These are phyloP conservation scores for Pachyrhynchus sulphureomaculatus DNA, from an alignment of 1,140 invertebrate species.

Conservation along the genomic window DNA sequence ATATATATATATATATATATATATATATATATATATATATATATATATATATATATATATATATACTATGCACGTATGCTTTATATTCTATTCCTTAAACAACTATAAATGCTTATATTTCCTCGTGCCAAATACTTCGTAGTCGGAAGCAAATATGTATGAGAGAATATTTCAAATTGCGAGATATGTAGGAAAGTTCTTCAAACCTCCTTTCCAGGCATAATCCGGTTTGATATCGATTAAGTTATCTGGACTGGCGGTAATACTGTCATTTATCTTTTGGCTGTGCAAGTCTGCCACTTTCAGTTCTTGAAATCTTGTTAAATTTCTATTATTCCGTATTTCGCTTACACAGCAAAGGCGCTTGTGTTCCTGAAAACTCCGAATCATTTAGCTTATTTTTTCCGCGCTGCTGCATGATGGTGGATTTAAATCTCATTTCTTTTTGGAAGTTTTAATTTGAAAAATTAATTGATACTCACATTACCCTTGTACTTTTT, in stretches of 20 bases:
- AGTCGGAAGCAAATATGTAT: conserved; percentile 4
- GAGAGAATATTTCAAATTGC: no score
- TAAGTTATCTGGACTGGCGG: conserved; percentile 24
- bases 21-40: no score
- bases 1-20: no score
- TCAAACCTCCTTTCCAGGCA: neutral
- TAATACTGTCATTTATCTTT: conserved; percentile 31
- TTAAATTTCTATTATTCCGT: conserved; percentile 29
- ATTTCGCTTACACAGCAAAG: conserved; percentile 28
- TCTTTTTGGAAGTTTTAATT: no score
- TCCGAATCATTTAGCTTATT: conserved; percentile 17
- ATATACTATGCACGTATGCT: no score
- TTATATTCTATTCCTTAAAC: no score
- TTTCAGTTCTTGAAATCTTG: conserved; percentile 29
- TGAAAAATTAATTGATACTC: no score
- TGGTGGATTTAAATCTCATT: no score
- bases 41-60: no score
- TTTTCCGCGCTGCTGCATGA: neutral
- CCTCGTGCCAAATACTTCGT: neutral
- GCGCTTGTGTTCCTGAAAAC: conserved; percentile 16
- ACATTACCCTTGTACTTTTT: no score
- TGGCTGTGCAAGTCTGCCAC: conserved; percentile 26
- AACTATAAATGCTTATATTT: no score
- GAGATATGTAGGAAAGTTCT: conserved; percentile 12
- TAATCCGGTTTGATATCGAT: conserved; percentile 13